phyloP scores from a whole-genome alignment of 35 echinoderm and acorn worm genomes.

The Hemicentrotus pulcherrimus region DNA sequence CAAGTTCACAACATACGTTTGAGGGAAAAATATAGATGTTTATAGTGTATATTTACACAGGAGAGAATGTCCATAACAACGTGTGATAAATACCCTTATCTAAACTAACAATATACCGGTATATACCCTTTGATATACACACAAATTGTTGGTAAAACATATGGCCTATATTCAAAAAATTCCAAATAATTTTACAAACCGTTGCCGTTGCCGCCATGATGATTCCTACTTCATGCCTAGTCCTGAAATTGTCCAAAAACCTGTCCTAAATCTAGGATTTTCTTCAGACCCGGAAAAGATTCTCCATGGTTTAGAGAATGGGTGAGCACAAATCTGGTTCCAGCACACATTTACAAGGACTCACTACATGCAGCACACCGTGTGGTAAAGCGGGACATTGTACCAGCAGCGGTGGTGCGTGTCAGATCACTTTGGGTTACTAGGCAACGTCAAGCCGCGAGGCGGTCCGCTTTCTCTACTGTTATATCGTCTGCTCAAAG shows the following conservation, averaged over 20 bases:
- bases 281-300: neutral
- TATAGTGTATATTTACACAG: too few relatives aligned
- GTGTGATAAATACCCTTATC: too few relatives aligned
- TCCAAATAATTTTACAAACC: constrained; percentile 20
- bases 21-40: too few relatives aligned
- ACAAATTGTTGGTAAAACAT: too few relatives aligned
- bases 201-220: constrained; percentile 43
- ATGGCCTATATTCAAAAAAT: too few relatives aligned
- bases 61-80: too few relatives aligned
- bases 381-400: neutral
- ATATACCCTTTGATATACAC: too few relatives aligned
- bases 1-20: too few relatives aligned
- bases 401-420: neutral
- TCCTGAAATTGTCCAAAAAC: constrained; percentile 1
- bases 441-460: constrained; percentile 21
- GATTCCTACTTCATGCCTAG: neutral
- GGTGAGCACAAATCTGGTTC: neutral
- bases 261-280: neutral
- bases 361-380: neutral
- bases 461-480: neutral
- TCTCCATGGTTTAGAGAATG: neutral
- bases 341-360: neutral
- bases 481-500: neutral
- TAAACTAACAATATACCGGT: too few relatives aligned
- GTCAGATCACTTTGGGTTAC: constrained; percentile 34